Percentiles rank a stretch among this genome's conserved stretches.
These are phyloP conservation scores for Teinopalpus imperialis DNA, from an alignment of 2,888 invertebrate genomes.

Conservation along the genomic window DNA sequence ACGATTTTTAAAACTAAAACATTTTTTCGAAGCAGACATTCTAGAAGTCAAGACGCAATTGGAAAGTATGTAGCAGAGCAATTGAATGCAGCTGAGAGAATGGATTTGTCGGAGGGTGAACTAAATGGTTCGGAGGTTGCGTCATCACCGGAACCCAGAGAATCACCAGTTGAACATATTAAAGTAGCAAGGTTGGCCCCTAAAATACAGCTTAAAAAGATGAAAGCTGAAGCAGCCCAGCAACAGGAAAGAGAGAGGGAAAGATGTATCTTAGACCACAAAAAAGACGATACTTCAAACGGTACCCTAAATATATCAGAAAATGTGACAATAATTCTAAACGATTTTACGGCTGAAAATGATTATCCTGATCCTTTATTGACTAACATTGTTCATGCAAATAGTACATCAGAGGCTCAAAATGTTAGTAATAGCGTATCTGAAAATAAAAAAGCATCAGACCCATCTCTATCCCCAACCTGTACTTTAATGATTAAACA, in stretches of 20 bases:
- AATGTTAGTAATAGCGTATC: background rate
- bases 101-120: conserved; percentile 65
- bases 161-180: conserved; percentile 74
- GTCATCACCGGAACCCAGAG: conserved; percentile 63
- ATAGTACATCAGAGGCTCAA: background rate
- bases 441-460: conserved; percentile 4
- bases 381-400: background rate
- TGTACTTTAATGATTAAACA: background rate
- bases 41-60: conserved; percentile 78
- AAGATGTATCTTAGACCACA: conserved; percentile 30
- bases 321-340: conserved; percentile 11
- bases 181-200: conserved; percentile 80
- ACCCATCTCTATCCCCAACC: background rate
- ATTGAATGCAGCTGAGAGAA: conserved; percentile 68
- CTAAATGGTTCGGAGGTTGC: conserved; percentile 63
- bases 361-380: background rate
- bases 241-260: conserved; percentile 59
- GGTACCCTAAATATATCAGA: conserved; percentile 22
- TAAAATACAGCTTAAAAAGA: conserved; percentile 76
- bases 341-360: conserved; percentile 14
- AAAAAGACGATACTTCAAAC: conserved; percentile 29
- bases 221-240: conserved; percentile 73
- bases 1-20: conserved; percentile 80
- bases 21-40: conserved; percentile 79
- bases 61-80: conserved; percentile 79